Conservation (phyloP, 2,797 vertebrate species). For the Nannoperca obscura region DNA sequence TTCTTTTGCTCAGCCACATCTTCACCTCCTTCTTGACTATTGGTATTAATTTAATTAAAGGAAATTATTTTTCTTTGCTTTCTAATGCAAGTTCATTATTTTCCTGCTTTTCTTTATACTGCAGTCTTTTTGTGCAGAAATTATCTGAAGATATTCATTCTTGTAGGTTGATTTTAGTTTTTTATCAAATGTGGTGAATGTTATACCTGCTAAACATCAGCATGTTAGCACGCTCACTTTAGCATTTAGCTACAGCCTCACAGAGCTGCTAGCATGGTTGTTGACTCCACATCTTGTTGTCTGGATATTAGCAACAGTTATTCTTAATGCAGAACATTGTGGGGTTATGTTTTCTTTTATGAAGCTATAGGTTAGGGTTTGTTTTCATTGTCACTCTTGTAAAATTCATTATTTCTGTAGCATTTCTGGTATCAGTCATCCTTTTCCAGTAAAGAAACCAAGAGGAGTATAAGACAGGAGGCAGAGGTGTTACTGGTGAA, state of each 20-base stretch:
- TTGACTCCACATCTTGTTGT: neutral
- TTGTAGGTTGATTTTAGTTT: neutral
- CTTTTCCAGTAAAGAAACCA: neutral
- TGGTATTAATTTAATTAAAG: neutral
- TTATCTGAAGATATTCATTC: neutral
- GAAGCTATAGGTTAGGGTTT: neutral
- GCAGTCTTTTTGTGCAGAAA: neutral
- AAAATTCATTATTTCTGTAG: neutral
- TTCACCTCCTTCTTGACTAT: neutral
- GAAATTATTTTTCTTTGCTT: neutral
- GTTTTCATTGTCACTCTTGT: neutral
- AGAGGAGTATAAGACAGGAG: neutral
- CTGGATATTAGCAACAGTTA: neutral
- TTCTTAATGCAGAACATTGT: neutral
- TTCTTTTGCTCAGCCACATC: too few species aligned
- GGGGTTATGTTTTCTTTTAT: neutral
- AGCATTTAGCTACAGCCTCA: neutral
- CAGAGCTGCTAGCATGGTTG: neutral
- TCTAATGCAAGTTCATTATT: too few species aligned
- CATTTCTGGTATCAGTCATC: neutral
- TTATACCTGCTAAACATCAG: neutral
- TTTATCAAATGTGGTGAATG: neutral
- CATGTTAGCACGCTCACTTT: neutral
- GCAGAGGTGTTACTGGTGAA: neutral
- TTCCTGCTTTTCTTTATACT: neutral